A percentile compares a stretch with the other conserved stretches of the same genome.
Conservation (phyloP, 1,140 invertebrate species). For the Diorhabda sublineata region DNA sequence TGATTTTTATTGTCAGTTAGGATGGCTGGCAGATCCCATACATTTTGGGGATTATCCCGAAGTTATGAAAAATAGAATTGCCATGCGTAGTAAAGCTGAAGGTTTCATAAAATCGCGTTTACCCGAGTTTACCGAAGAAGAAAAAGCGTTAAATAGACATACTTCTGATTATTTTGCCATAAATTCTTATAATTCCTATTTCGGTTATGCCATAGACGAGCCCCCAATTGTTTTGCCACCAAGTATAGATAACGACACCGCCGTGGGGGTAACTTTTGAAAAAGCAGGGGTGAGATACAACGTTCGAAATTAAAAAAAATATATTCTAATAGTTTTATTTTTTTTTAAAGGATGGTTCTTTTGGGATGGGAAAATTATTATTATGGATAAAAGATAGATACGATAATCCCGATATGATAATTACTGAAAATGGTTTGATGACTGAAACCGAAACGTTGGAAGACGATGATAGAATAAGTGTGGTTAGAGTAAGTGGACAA, state of each 20-base stretch:
- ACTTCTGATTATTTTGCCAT: conserved; percentile 51
- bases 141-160: conserved; percentile 44
- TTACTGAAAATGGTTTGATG: conserved; percentile 34
- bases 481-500: not conserved
- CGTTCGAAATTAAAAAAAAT: no score
- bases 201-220: conserved; percentile 1
- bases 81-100: conserved; percentile 50
- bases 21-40: conserved; percentile 62
- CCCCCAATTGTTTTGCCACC: conserved; percentile 4
- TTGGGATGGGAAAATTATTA: conserved; percentile 54
- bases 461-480: conserved; percentile 18
- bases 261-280: conserved; percentile 10
- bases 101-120: conserved; percentile 54
- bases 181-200: conserved; percentile 30
- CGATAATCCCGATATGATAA: conserved; percentile 49
- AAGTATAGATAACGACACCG: conserved; percentile 13
- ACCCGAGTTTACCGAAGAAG: conserved; percentile 55
- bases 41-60: conserved; percentile 60
- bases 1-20: conserved; percentile 46
- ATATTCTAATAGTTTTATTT: not conserved
- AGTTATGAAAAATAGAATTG: conserved; percentile 53
- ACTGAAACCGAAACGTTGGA: conserved; percentile 14
- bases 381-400: conserved; percentile 60
- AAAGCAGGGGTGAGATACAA: not conserved
- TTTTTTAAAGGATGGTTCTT: conserved; percentile 49